These are phyloP conservation scores for Drosophila colorata DNA, from an alignment of 2,888 invertebrate genomes.

Conservation along the genomic window DNA sequence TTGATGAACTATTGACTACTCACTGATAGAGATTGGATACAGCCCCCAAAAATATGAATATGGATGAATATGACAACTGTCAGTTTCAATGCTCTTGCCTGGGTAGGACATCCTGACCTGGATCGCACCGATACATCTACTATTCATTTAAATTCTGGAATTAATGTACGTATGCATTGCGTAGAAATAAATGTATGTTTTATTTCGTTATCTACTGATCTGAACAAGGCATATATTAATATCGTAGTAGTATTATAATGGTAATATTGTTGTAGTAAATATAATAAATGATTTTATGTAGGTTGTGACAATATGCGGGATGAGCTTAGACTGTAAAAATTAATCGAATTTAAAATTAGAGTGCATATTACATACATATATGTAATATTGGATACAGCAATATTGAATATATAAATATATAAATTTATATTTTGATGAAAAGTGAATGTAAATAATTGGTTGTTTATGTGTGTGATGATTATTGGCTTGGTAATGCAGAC, in stretches of 20 bases:
- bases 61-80: too few species aligned
- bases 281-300: slow-evolving; percentile 35
- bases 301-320: slow-evolving; percentile 31
- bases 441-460: slow-evolving; percentile 37
- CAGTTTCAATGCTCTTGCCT: too few species aligned
- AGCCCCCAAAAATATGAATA: too few species aligned
- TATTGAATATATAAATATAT: slow-evolving; percentile 28
- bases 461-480: slow-evolving; percentile 28
- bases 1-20: too few species aligned
- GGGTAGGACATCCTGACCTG: too few species aligned
- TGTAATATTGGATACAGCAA: slow-evolving; percentile 37
- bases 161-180: slow-evolving; percentile 40
- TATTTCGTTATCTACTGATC: slow-evolving; percentile 42
- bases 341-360: slow-evolving; percentile 23
- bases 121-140: too few species aligned
- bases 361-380: slow-evolving; percentile 34
- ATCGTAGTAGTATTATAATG: slow-evolving; percentile 48
- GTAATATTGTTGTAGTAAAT: slow-evolving; percentile 49
- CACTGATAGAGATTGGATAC: too few species aligned
- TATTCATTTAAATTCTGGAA: not conserved
- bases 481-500: slow-evolving; percentile 39
- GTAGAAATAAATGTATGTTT: slow-evolving; percentile 53
- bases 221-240: slow-evolving; percentile 52
- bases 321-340: slow-evolving; percentile 17
- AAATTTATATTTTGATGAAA: slow-evolving; percentile 32